These are phyloP conservation scores for Pseudomyrmex pallidus DNA, from an alignment of 1,140 invertebrate species.

Conservation along the genomic window DNA sequence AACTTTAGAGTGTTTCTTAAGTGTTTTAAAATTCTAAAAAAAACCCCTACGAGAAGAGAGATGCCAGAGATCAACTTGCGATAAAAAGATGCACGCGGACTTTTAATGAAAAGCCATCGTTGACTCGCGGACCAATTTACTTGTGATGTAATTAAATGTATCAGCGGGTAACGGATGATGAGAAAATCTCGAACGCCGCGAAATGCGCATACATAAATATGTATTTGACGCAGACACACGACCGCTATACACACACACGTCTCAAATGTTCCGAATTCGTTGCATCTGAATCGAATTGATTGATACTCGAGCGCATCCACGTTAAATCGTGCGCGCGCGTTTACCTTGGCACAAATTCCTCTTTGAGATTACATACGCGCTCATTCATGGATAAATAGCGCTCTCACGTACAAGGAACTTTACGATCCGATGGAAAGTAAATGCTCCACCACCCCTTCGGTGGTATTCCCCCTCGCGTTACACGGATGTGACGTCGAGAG, in stretches of 20 bases:
- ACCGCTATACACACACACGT: neutral
- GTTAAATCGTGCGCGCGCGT: neutral
- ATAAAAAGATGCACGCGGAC: neutral
- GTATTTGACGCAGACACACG: too few species aligned
- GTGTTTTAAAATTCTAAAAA: too few species aligned
- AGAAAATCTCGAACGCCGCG: slow-evolving; percentile 31
- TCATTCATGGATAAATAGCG: slow-evolving; percentile 49
- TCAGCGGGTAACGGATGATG: neutral
- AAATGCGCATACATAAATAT: neutral
- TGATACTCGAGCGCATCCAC: slow-evolving; percentile 32
- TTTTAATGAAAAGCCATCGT: neutral
- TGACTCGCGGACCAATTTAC: neutral
- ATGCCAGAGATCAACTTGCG: neutral
- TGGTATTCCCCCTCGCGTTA: neutral
- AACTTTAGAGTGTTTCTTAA: neutral
- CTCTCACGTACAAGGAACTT: slow-evolving; percentile 6
- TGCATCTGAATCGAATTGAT: slow-evolving; percentile 41
- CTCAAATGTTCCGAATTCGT: slow-evolving; percentile 32
- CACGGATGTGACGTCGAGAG: neutral
- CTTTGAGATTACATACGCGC: neutral
- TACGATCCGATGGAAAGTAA: neutral
- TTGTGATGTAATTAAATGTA: slow-evolving; percentile 39
- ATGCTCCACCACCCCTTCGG: neutral
- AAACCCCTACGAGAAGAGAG: neutral
- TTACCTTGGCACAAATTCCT: slow-evolving; percentile 58